Evolutionary conservation across 2,888 invertebrate genomes (phyloP), one percentile per base, ranked within the genome.

Genomic region (Drosophila sordidapex): DNA sequence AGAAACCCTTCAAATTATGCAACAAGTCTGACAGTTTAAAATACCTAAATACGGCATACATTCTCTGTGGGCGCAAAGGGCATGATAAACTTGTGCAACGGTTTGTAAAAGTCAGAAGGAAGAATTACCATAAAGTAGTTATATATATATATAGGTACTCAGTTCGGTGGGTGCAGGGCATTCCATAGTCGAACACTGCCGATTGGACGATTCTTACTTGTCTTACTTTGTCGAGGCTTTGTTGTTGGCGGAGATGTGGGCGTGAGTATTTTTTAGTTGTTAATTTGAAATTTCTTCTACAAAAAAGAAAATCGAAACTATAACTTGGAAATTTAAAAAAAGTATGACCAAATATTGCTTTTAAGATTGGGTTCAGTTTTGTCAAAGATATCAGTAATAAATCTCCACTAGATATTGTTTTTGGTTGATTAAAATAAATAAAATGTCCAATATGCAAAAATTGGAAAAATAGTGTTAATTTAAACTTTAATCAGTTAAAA

Each of bases 21-120:
- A 87, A 87, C 87, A 90, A 87, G 90, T 87, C 78, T 60, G 59
- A 21, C 70, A 46, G 76, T 65, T 69, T 70, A 27, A 13, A 29
- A 4, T 31, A 40, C 43, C 33, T 40, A 46, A 54, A 31, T 27
- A 2, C 25, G 1, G 10, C 11, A 11, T 10, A 1, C 15, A 11
- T 54, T 36, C 2, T 18, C 18, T 7, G 6, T 25, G 21, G 21
- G 1, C 21, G 8, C 6, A 33, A 35, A 11, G 35, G 35, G 53
- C 4, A 35, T 35, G 6, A 21, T 15, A 1, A 53, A 15, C 8
- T 21, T 21, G 15, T 21, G 2, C 3, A 21, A 21, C 1, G 5
- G 33, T 4, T 4, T n/a, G 8, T 1, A 8, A 33, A 13, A 52
- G 7, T 8, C 33, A 21, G 10, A 49, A 18, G 5, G 0, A 27